Evolutionary conservation across 2,113 vertebrate genomes (phyloP).

Genomic region (Sapajus apella): DNA sequence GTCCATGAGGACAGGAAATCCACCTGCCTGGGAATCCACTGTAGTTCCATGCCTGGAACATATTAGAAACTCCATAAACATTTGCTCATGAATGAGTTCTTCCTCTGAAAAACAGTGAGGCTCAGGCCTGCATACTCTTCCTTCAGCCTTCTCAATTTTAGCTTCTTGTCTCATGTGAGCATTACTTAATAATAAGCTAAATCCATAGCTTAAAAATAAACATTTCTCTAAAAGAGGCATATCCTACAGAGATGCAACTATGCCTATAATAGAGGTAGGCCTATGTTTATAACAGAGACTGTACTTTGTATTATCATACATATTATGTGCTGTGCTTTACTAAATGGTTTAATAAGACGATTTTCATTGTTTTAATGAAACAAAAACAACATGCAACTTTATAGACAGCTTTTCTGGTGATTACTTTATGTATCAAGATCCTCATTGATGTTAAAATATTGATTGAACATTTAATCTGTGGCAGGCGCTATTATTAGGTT

Average conservation of each 20-base stretch:
- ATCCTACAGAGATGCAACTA: not conserved
- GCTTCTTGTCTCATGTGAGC: not conserved
- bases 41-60: not conserved
- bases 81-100: not conserved
- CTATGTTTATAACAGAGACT: not conserved
- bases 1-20: not conserved
- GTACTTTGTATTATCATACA: not conserved
- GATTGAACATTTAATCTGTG: not conserved
- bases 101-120: conserved; percentile 5
- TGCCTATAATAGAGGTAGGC: not conserved
- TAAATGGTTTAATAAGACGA: not conserved
- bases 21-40: not conserved
- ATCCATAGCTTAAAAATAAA: not conserved
- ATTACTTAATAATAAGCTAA: conserved; percentile 20
- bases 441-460: not conserved
- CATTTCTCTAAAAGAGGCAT: not conserved
- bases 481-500: not conserved
- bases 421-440: not conserved
- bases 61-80: not conserved
- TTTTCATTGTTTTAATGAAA: not conserved
- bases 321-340: not conserved
- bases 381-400: not conserved
- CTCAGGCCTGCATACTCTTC: not conserved
- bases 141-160: conserved; percentile 23
- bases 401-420: not conserved